Evolutionary conservation across 1,140 invertebrate genomes (phyloP).

Genomic region (Meteorus sp.): DNA sequence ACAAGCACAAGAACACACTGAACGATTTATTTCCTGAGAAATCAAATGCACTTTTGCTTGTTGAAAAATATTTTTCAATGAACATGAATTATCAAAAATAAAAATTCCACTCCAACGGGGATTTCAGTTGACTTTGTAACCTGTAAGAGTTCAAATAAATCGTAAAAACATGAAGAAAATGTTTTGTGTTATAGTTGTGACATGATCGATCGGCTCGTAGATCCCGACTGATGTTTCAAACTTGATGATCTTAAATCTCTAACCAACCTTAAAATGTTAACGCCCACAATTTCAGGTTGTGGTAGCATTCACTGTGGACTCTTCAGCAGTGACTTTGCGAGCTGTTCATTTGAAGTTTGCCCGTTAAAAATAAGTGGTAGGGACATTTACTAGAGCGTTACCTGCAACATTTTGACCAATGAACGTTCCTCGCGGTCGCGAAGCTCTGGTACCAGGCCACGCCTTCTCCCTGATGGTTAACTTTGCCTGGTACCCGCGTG

Average conservation of each 20-base stretch:
- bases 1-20: too few species aligned
- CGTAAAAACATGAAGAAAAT: neutral
- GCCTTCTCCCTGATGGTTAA: too few species aligned
- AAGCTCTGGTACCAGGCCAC: too few species aligned
- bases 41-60: too few species aligned
- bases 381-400: neutral
- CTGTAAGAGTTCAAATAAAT: neutral
- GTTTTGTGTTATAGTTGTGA: too few species aligned
- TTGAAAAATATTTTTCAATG: too few species aligned
- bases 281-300: neutral
- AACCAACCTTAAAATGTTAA: neutral
- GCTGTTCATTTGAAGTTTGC: neutral
- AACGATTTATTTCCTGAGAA: too few species aligned
- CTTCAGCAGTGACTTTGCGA: neutral
- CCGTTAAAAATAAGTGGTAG: neutral
- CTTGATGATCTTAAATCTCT: neutral
- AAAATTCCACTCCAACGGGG: too few species aligned
- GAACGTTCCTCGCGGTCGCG: neutral
- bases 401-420: neutral
- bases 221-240: conserved; percentile 8
- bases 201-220: neutral
- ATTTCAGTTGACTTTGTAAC: too few species aligned
- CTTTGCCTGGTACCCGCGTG: too few species aligned
- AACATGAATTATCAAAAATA: too few species aligned
- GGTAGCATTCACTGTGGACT: too few species aligned